A percentile compares a stretch with the other conserved stretches of the same genome.
Evolutionary conservation across 2,888 invertebrate species (phyloP).

Genomic region (Tortrix viridana): DNA sequence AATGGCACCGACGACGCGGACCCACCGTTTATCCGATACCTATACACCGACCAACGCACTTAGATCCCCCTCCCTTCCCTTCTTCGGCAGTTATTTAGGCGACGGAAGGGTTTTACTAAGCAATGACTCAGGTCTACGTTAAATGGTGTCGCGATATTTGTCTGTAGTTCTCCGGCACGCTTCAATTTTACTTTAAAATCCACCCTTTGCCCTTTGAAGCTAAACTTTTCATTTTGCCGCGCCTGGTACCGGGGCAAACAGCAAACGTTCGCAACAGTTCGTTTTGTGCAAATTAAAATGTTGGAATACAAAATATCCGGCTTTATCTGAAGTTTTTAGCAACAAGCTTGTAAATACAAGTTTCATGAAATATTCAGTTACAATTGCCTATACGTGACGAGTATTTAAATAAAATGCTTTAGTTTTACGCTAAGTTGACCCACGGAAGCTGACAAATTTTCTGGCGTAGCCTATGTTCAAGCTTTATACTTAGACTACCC

Average conservation of each 20-base stretch:
- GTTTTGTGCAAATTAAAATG: slow-evolving; percentile 3
- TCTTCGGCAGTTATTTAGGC: slow-evolving; percentile 20
- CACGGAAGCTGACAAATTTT: too few species aligned
- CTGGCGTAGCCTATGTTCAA: too few species aligned
- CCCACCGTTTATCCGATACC: slow-evolving; percentile 69
- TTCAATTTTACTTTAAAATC: slow-evolving; percentile 62
- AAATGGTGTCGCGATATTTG: slow-evolving; percentile 49
- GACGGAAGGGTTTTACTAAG: slow-evolving; percentile 1
- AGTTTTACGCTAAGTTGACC: too few species aligned
- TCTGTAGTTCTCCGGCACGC: slow-evolving; percentile 54
- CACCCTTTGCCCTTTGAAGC: slow-evolving; percentile 52
- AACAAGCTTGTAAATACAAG: too few species aligned
- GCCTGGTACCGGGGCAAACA: slow-evolving; percentile 38
- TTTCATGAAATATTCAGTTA: too few species aligned
- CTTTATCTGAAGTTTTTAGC: too few species aligned
- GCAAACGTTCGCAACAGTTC: slow-evolving; percentile 24
- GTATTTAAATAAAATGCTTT: too few species aligned
- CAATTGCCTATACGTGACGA: too few species aligned
- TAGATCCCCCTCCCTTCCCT: slow-evolving; percentile 42
- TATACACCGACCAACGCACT: slow-evolving; percentile 56
- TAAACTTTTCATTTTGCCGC: slow-evolving; percentile 52
- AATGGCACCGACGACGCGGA: slow-evolving; percentile 82
- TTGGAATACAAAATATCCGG: background rate
- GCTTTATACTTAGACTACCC: too few species aligned
- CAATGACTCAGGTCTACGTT: slow-evolving; percentile 42